Base-by-base conservation (phyloP, 2,113 vertebrate genomes). In the Pseudorhombus dupliciocellatus region DNA sequence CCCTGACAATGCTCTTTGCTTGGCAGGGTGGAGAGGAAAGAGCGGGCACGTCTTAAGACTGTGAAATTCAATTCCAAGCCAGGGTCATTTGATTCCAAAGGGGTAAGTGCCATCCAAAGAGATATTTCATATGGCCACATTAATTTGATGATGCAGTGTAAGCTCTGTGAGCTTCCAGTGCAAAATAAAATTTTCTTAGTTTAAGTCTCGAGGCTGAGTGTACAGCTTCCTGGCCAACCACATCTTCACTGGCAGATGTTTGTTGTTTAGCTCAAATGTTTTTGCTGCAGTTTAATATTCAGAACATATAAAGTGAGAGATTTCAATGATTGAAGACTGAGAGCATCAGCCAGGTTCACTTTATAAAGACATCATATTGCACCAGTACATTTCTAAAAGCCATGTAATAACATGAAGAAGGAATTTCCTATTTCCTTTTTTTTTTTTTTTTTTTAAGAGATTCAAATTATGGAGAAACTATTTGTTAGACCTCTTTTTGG, bases 41-140 rank as follows among this genome's bases (percentile, higher is more conserved):
- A 99, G 73, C 94, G 96, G 48, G 95, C 97, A 4, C 95, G 96
- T 58, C 95, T 99, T 74, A 99, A 99, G 93, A 99, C 97, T 0
- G 97, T 99, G 86, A 99, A 99, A 81, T 99, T 99, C 92, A 98
- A 98, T 1, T 93, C 97, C 0, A 98, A 95, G 59, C 95, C 95
- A 4, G 97, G 97, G 66, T 94, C 96, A 9, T 94, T 96, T 62
- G 97, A 99, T 88, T 95, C 95, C 52, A 99, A 97, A 95, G 96
- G 93, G 96, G 97, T 99, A 92, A 67, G 97, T 95, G 87, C 12
- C 25, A 66, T 28, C 20, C n/a, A n/a, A 25, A 11, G 26, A 69
- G 61, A 48, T 22, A 7, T 53, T 37, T 70, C 46, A 16, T 53
- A 26, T 65, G 2, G 14, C 0, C 26, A 16, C 15, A 31, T 21